Evolutionary conservation across 1,140 invertebrate species (phyloP).

Genomic region (Akabosia matsudoensis): DNA sequence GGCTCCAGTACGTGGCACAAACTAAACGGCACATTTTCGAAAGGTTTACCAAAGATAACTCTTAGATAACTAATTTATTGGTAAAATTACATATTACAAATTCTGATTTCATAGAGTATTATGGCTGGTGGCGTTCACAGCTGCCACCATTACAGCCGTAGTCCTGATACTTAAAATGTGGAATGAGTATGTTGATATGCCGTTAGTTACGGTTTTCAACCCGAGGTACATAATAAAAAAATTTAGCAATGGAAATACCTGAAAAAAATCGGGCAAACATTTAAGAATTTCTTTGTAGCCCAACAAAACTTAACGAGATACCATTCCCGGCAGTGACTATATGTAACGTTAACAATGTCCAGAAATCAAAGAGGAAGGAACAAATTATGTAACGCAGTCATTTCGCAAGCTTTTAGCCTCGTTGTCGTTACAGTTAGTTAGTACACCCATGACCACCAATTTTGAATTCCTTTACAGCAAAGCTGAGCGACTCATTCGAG

Average conservation of each 20-base stretch:
- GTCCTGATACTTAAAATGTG: conserved; percentile 56
- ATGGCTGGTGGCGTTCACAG: conserved; percentile 55
- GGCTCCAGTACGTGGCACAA: background rate
- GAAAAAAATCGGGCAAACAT: no score
- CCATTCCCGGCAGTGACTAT: conserved; percentile 77
- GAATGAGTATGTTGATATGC: conserved; percentile 57
- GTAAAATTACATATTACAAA: no score
- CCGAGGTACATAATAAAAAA: no score
- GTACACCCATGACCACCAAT: no score
- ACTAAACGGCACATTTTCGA: background rate
- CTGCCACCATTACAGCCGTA: conserved; percentile 54
- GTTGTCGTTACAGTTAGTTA: background rate
- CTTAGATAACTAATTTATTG: no score
- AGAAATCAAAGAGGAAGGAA: conserved; percentile 58
- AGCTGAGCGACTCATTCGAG: no score
- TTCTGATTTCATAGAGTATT: no score
- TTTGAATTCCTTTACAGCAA: no score
- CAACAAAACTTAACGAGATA: conserved; percentile 59
- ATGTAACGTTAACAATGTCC: conserved; percentile 74
- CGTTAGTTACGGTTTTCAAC: conserved; percentile 60
- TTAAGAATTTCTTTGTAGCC: no score
- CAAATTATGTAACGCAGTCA: background rate
- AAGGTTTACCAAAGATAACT: no score
- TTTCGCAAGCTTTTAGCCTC: background rate
- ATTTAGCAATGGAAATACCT: no score